Evolutionary conservation across 2,888 invertebrate species (phyloP), one percentile per base, ranked within the genome.

Genomic region (Cecidostiba fungosa): DNA sequence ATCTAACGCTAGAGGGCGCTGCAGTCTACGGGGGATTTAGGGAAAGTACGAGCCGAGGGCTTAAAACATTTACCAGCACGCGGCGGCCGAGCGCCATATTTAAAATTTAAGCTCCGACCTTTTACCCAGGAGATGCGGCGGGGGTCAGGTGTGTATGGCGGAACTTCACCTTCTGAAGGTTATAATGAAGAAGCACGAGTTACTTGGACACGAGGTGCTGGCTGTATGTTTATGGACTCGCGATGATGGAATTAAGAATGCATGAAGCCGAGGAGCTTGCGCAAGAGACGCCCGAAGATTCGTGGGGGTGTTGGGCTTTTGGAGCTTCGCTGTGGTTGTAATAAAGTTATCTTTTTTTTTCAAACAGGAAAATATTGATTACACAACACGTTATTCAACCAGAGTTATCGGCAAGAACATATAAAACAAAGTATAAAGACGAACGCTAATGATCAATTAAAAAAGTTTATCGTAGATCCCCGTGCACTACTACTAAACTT

Each of bases 11-110:
- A 36, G 54, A 23, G 36, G 26, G 43, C 70, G 39, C 8, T 59
- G 5, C 8, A 32, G 73, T 79, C 47, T 74, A 74, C 50, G 59
- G 77, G 43, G 82, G 69, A 74, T 62, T 26, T 19, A 69, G 73
- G 39, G 16, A 69, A 77, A 85, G 74, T 36, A 81, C 19, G 16
- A 47, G 29, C 23, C 32, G 32, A n/a, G 19, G 69, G 36, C 66
- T 74, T 85, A 78, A 85, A 85, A 85, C 78, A 85, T 85, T 82
- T 73, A 78, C 73, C 74, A 69, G 50, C 32, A 26, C 72, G 32
- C 29, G 29, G 76, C 39, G 16, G 47, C 77, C 73, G 19, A 32
- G 54, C 10, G 43, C 36, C 85, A 43, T 82, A 70, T 85, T 85
- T 85, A 85, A 85, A 79, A 85, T 85, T 85, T 74, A 79, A 76